These are phyloP conservation scores for Hippolais icterina DNA, from an alignment of 2,113 vertebrate genomes.

Conservation along the genomic window DNA sequence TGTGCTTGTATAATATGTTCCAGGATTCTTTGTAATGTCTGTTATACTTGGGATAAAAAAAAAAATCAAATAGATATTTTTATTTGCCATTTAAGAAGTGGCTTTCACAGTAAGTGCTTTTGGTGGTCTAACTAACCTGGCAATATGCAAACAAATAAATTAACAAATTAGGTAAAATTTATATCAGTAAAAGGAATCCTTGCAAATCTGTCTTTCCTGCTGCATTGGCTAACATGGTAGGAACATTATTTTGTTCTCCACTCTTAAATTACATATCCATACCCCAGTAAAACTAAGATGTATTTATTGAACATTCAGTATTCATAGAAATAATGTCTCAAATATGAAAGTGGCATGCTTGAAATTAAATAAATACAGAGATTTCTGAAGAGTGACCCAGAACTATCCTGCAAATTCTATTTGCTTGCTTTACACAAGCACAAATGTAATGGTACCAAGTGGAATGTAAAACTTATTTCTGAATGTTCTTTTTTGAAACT, in stretches of 20 bases:
- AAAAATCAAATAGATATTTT: neutral
- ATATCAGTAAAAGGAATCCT: neutral
- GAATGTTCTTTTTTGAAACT: neutral
- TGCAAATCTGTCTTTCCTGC: neutral
- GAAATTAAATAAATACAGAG: neutral
- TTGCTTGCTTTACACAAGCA: neutral
- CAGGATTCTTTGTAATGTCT: neutral
- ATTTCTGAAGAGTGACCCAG: neutral
- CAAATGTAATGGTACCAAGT: neutral
- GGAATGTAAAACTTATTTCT: neutral
- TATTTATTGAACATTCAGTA: neutral
- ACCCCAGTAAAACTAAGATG: neutral
- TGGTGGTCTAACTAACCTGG: neutral
- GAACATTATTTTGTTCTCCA: neutral
- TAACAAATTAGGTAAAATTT: neutral
- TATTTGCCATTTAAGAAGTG: neutral
- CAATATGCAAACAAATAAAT: neutral
- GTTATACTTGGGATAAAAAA: neutral
- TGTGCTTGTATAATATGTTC: neutral
- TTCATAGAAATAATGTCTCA: neutral
- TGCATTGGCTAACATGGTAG: neutral
- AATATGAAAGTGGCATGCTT: neutral
- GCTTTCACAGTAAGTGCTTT: neutral
- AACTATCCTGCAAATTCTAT: neutral
- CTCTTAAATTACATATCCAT: neutral